These are phyloP conservation scores for Drosophila persimilis DNA, from an alignment of 1,140 invertebrate genomes.

Conservation along the genomic window DNA sequence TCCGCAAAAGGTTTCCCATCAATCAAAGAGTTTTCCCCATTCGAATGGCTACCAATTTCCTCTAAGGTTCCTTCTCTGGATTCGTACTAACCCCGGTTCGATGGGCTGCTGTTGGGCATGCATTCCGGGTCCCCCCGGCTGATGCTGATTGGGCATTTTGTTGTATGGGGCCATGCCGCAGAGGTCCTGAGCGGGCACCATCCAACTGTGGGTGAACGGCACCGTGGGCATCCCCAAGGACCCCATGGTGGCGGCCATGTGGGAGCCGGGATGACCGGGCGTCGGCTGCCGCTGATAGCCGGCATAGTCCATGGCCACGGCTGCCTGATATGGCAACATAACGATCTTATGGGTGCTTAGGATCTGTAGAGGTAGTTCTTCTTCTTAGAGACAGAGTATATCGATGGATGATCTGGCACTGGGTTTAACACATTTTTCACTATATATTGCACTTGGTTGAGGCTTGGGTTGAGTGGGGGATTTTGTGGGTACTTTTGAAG, in stretches of 20 bases:
- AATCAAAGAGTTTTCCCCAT: no score
- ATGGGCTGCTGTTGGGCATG: conserved; percentile 89
- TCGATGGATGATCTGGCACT: conserved; percentile 30
- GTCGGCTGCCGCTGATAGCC: conserved; percentile 90
- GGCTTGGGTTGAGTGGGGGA: conserved; percentile 15
- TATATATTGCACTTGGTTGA: conserved; percentile 58
- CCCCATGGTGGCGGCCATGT: conserved; percentile 84
- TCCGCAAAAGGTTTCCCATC: no score
- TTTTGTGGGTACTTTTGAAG: conserved; percentile 51
- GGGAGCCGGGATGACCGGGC: conserved; percentile 85
- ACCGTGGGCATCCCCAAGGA: conserved; percentile 85
- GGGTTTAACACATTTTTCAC: conserved; percentile 46
- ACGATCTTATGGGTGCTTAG: conserved; percentile 1
- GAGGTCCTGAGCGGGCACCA: conserved; percentile 93
- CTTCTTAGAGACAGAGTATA: neutral
- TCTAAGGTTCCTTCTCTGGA: no score
- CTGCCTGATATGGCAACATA: conserved; percentile 94
- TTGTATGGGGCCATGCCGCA: conserved; percentile 90
- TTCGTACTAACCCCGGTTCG: conserved; percentile 93
- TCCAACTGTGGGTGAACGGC: conserved; percentile 95
- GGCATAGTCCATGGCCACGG: conserved; percentile 94
- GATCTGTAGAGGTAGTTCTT: neutral
- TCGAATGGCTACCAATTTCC: no score
- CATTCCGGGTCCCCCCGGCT: conserved; percentile 83
- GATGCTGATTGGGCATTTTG: conserved; percentile 86